phyloP scores from a whole-genome alignment of 2,113 vertebrate genomes.

The Onychorhynchus coronatus region DNA sequence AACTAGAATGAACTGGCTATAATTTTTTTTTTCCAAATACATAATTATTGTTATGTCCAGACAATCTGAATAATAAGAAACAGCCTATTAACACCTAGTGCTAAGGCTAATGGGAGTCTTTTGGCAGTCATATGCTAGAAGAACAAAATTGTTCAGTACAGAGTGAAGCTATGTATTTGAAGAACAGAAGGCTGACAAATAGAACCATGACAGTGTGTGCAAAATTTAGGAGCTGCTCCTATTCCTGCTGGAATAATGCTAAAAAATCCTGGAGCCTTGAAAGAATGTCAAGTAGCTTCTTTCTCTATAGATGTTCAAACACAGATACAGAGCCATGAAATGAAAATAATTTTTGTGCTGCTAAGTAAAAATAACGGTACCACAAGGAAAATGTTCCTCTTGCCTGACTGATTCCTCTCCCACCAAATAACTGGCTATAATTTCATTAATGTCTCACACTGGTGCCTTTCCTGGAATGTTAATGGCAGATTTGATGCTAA shows the following conservation, averaged over 20 bases:
- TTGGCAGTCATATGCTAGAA: neutral
- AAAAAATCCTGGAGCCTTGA: neutral
- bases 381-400: neutral
- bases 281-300: neutral
- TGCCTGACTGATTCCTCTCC: neutral
- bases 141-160: neutral
- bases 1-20: neutral
- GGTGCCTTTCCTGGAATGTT: neutral
- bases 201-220: neutral
- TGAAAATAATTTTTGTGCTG: neutral
- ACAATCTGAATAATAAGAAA: neutral
- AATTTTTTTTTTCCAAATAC: neutral
- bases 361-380: neutral
- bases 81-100: neutral
- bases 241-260: neutral
- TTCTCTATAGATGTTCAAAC: neutral
- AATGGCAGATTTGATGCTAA: neutral
- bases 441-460: neutral
- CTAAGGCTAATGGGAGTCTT: neutral
- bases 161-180: neutral
- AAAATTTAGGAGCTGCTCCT: neutral
- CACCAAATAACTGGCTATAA: neutral
- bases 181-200: neutral
- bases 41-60: neutral
- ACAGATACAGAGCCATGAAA: neutral